Base-by-base conservation (phyloP, 1,140 invertebrate species). In the Asbolus verrucosus region DNA sequence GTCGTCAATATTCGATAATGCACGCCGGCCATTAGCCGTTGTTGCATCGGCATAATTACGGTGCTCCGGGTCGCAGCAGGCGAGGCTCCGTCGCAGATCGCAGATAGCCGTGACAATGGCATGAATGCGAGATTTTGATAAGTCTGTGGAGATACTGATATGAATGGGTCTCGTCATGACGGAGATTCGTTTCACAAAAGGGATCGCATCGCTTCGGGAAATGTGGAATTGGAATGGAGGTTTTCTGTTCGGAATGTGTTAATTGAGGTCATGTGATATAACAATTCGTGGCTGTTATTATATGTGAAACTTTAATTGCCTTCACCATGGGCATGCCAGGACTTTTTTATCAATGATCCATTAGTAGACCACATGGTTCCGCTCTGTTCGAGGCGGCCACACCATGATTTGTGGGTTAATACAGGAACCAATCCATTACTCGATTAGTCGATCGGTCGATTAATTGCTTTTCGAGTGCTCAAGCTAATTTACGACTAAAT, bases 1-100 rank as follows among this genome's bases (percentile, higher is more conserved):
- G 46, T 54, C 46, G 46, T 54, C 46, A 54, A 54, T 54, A 54
- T 54, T 54, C 46, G 46, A 54, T 54, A 54, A 54, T 54, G 46
- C 46, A 54, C 46, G 46, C 46, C 46, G 46, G 46, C 46, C 46
- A 54, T 54, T 54, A 54, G 46, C 46, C 18, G 19, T 54, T 54
- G 46, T 54, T 18, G 46, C 21, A 54, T 54, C 46, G 46, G 46
- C n/a, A 54, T 54, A 54, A 54, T 54, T 54, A 54, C 46, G 46
- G 46, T 54, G 46, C 46, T 54, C 21, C 46, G 46, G 43, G 46
- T 54, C 46, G 46, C 46, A 54, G 46, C 46, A 54, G 46, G 46
- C 46, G 46, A 54, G 46, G 46, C 46, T 18, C 46, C 21, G 21
- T 54, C 46, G 46, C 46, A 54, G 46, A 54, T 54, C 46, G 46